Evolutionary conservation across 2,113 vertebrate genomes (phyloP), one percentile per base, ranked within the genome.

Genomic region (Oceanodroma tethys): DNA sequence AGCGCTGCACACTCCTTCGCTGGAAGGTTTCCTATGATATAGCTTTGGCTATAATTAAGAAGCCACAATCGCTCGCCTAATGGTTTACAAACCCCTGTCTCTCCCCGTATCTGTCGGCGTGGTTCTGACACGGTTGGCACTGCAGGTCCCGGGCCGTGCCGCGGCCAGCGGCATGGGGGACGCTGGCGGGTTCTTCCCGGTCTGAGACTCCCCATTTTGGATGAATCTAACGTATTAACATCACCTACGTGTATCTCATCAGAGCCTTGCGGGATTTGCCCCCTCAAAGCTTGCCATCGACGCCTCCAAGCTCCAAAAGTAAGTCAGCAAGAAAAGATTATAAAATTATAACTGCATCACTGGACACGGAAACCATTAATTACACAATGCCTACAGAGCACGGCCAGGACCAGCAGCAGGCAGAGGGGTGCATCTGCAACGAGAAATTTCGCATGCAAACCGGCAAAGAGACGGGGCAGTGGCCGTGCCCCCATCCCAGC

Each of bases 61-160:
- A 4, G 2, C 3, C 36, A 7, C 32, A 29, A 1, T 16, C 10
- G 3, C 38, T 36, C 2, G 0, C 5, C 29, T 29, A 2, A 16
- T 0, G 47, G 11, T 34, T 11, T 1, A 7, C 22, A 72, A 11
- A 14, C 30, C 1, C 0, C 1, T 16, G 23, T 53, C 13, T 66
- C 23, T 22, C 42, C 43, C 26, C 4, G 2, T 5, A 6, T 25
- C 53, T 20, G 6, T 12, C 1, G 0, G 29, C 1, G 1, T 0
- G 30, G 36, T 22, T 30, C 67, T 3, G 1, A 14, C 42, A n/a
- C 1, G 2, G 6, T 11, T 0, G 0, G 38, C 29, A 29, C 16
- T 0, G 1, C 4, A 1, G 72, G 10, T n/a, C 42, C 53, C 1
- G 2, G 47, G 26, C 75, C 9, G 3, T 9, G 36, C 19, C 8